A percentile compares a stretch with the other conserved stretches of the same genome.
These are phyloP conservation scores for Euzetes globulus DNA, from an alignment of 2,888 invertebrate species.

Conservation along the genomic window DNA sequence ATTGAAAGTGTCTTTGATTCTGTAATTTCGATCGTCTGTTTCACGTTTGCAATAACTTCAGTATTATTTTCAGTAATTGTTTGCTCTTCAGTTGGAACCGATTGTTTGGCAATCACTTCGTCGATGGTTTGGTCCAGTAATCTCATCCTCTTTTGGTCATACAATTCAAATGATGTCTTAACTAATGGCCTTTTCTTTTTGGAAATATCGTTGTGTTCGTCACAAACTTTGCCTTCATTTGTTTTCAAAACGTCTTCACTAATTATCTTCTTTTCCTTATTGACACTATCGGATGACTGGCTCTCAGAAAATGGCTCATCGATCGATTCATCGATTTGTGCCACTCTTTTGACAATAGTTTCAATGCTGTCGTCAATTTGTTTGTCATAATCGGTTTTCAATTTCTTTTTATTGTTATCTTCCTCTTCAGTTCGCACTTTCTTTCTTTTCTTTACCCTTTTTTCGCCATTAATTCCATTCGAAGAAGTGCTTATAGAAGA, in stretches of 20 bases:
- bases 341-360: background rate
- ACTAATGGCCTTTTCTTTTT: background rate
- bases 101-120: slow-evolving; percentile 15
- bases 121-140: slow-evolving; percentile 25
- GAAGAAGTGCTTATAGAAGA: too few species aligned
- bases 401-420: slow-evolving; percentile 2
- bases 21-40: background rate
- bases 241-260: background rate
- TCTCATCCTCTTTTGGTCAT: slow-evolving; percentile 22
- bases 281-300: background rate
- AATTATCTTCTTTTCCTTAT: background rate
- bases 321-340: slow-evolving; percentile 6
- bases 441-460: slow-evolving; percentile 1
- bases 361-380: slow-evolving; percentile 9
- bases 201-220: background rate
- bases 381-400: slow-evolving; percentile 17
- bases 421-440: background rate
- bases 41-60: background rate
- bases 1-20: background rate
- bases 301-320: background rate
- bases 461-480: background rate
- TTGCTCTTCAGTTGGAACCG: background rate
- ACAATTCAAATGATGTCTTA: background rate
- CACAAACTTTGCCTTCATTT: background rate
- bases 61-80: background rate